Base-by-base conservation (phyloP, 2,888 invertebrate genomes). In the Hesperia comma region DNA sequence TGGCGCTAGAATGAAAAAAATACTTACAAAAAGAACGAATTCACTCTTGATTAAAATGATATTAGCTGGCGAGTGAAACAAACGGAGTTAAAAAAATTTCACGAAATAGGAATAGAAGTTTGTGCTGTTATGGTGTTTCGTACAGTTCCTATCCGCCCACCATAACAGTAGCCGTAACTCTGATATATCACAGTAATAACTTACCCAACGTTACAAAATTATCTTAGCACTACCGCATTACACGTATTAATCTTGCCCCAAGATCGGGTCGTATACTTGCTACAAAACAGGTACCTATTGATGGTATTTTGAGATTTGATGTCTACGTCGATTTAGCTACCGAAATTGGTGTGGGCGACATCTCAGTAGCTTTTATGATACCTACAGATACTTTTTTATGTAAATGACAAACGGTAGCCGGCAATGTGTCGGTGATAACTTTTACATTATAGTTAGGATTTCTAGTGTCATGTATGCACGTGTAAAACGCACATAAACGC, bases 181-280 rank as follows among this genome's bases (percentile, higher is more conserved):
- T 46, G 43, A 46, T 46, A 15, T 46, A 46, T 17, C 43, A 15
- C 17, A 46, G 17, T 17, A 46, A 46, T 46, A 15, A 46, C 17
- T 15, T 46, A 17, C 12, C 8, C 4, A 41, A 1, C 41, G 14
- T 46, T 6, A 46, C 56, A 19, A 40, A 40, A 19, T 56, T 56
- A 56, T 56, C 56, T 12, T 14, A 40, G 40, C 6, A 56, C 56
- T 56, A 40, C 56, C 37, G 40, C 56, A 56, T 19, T 40, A 17
- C 56, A 56, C 56, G 56, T 56, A 56, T 40, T 56, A 46, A 56
- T 56, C 56, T 40, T 19, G 40, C 19, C 17, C 12, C 19, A 17
- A 40, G 37, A 40, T 56, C 56, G 17, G 14, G 40, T 12, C n/a
- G 19, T 17, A 40, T 40, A 19, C 26, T 53, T 26, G 26, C 32